Evolutionary conservation across 2,888 invertebrate genomes (phyloP).

Genomic region (Portevinia maculata): DNA sequence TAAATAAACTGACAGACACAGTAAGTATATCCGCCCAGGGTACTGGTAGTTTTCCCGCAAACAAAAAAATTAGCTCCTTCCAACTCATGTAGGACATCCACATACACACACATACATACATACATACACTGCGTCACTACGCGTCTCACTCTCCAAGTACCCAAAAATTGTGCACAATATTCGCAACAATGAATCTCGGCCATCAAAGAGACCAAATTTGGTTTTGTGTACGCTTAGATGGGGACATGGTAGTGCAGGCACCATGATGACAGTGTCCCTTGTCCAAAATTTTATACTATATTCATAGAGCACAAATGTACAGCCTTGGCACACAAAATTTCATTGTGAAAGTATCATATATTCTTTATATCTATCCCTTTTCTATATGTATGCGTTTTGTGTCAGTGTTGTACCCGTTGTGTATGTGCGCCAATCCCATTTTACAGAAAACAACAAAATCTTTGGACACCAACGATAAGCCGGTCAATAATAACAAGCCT

Average conservation of each 20-base stretch:
- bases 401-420: conserved; percentile 41
- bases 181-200: conserved; percentile 50
- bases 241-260: background rate
- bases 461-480: conserved; percentile 81
- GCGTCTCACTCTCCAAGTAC: conserved; percentile 20
- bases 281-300: conserved; percentile 19
- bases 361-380: conserved; percentile 13
- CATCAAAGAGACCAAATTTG: conserved; percentile 34
- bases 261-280: conserved; percentile 40
- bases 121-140: conserved; percentile 26
- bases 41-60: conserved; percentile 33
- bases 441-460: conserved; percentile 82
- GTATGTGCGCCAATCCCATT: conserved; percentile 58
- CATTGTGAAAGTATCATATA: conserved; percentile 26
- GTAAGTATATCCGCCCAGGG: conserved; percentile 78
- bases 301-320: conserved; percentile 15
- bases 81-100: conserved; percentile 23
- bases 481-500: conserved; percentile 81
- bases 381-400: conserved; percentile 36
- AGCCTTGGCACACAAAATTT: conserved; percentile 63
- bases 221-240: background rate
- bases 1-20: conserved; percentile 82
- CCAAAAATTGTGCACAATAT: conserved; percentile 44
- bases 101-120: conserved; percentile 12
- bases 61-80: background rate